phyloP scores from a whole-genome alignment of 1,140 invertebrate species.

The Drosophila equinoxialis region DNA sequence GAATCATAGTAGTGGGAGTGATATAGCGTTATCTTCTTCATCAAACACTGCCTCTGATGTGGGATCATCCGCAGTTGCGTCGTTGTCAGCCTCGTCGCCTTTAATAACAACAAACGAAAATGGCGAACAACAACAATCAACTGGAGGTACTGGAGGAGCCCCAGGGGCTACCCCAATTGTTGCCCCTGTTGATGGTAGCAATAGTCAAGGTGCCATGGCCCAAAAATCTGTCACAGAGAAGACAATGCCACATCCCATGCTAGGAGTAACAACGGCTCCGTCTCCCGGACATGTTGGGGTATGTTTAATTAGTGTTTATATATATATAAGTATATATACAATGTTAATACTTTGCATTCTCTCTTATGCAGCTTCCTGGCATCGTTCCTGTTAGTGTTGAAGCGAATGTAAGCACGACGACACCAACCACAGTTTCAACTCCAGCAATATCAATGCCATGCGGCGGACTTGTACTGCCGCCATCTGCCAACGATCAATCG shows the following conservation, averaged over 20 bases:
- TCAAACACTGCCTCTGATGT: slow-evolving; percentile 7
- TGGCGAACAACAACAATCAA: slow-evolving; percentile 25
- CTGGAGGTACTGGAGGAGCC: slow-evolving; percentile 13
- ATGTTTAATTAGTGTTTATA: neutral
- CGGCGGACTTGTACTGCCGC: slow-evolving; percentile 4
- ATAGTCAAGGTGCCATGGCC: slow-evolving; percentile 19
- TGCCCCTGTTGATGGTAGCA: neutral
- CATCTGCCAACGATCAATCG: slow-evolving; percentile 34
- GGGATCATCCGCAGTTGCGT: slow-evolving; percentile 5
- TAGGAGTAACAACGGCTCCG: slow-evolving; percentile 8
- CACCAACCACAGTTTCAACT: slow-evolving; percentile 8
- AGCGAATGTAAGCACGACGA: slow-evolving; percentile 16
- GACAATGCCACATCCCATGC: slow-evolving; percentile 23
- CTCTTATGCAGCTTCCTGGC: slow-evolving; percentile 29
- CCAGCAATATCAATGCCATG: slow-evolving; percentile 10
- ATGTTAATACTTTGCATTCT: neutral
- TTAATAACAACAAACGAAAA: slow-evolving; percentile 24
- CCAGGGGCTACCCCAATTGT: slow-evolving; percentile 10
- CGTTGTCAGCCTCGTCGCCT: slow-evolving; percentile 1
- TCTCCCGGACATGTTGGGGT: slow-evolving; percentile 51
- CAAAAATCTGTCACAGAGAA: slow-evolving; percentile 36
- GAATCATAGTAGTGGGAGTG: slow-evolving; percentile 40
- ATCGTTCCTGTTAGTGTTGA: slow-evolving; percentile 46
- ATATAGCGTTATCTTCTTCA: slow-evolving; percentile 24
- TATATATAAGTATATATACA: neutral